These are phyloP conservation scores for Tetramorium alpestre DNA, from an alignment of 1,140 invertebrate genomes.

Conservation along the genomic window DNA sequence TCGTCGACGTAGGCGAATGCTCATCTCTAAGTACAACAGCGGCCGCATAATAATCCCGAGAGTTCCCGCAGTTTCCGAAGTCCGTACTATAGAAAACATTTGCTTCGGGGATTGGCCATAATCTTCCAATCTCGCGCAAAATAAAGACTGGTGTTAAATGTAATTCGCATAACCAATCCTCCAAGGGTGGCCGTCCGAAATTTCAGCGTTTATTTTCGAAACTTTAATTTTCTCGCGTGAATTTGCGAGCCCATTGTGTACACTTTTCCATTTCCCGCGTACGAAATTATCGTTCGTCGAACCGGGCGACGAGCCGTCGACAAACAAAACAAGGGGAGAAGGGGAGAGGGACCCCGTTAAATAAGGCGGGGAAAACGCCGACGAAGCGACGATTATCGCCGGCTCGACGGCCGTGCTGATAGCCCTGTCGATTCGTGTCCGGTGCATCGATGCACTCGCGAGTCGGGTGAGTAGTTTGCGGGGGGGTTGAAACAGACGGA, in stretches of 20 bases:
- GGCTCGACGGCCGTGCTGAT: constrained; percentile 34
- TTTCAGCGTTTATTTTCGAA: background rate
- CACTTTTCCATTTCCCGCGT: background rate
- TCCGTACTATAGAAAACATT: background rate
- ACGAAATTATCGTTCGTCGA: constrained; percentile 2
- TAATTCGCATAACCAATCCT: background rate
- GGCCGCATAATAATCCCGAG: background rate
- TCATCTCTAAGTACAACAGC: background rate
- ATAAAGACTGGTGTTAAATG: background rate
- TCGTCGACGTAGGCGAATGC: background rate
- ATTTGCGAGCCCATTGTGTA: background rate
- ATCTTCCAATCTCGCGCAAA: background rate
- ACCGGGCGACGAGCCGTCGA: background rate
- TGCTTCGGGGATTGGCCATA: background rate
- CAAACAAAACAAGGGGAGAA: constrained; percentile 11
- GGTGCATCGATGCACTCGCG: constrained; percentile 47
- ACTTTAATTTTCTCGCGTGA: background rate
- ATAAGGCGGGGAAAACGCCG: constrained; percentile 37
- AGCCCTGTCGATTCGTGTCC: constrained; percentile 49
- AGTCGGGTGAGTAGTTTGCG: constrained; percentile 7
- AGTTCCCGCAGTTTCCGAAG: background rate
- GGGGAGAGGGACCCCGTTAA: background rate
- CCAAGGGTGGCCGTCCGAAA: background rate
- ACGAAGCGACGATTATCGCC: constrained; percentile 54
- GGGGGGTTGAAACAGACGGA: constrained; percentile 17